phyloP scores from a whole-genome alignment of 1,140 invertebrate genomes.

The Tetramorium parvispinum region DNA sequence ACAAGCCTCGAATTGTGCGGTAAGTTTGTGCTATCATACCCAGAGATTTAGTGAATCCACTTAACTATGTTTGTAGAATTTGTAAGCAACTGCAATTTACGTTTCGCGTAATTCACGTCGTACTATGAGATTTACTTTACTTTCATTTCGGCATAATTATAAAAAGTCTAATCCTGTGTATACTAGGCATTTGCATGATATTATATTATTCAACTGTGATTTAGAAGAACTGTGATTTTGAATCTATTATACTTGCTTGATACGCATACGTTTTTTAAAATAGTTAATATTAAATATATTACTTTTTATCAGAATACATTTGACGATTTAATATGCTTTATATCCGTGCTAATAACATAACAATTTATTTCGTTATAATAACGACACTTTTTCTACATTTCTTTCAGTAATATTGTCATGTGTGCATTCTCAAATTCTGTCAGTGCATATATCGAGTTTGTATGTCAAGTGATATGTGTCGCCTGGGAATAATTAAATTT shows the following conservation, averaged over 20 bases:
- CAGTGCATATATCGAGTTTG: constrained; percentile 16
- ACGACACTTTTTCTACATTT: not conserved
- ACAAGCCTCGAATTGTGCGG: constrained; percentile 46
- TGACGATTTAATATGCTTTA: not conserved
- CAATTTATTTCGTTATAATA: not conserved
- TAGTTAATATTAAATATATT: not conserved
- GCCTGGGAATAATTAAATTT: constrained; percentile 47
- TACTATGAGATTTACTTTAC: constrained; percentile 5
- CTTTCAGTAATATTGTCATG: constrained; percentile 9
- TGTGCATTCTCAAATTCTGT: constrained; percentile 4
- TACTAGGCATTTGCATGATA: not conserved
- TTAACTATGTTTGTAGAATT: constrained; percentile 36
- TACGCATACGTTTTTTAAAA: not conserved
- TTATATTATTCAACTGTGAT: not conserved
- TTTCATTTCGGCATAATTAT: not conserved
- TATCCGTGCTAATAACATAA: not conserved
- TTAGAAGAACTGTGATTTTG: not conserved
- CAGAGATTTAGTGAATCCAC: constrained; percentile 44
- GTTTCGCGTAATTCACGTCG: constrained; percentile 21
- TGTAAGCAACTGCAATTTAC: constrained; percentile 14
- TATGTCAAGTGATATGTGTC: constrained; percentile 1
- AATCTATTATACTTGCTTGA: not conserved
- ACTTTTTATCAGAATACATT: not conserved
- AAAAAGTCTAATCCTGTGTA: not conserved
- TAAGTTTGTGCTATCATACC: constrained; percentile 5